Base-by-base conservation (phyloP, 2,797 vertebrate genomes). In the Cygnus olor region DNA sequence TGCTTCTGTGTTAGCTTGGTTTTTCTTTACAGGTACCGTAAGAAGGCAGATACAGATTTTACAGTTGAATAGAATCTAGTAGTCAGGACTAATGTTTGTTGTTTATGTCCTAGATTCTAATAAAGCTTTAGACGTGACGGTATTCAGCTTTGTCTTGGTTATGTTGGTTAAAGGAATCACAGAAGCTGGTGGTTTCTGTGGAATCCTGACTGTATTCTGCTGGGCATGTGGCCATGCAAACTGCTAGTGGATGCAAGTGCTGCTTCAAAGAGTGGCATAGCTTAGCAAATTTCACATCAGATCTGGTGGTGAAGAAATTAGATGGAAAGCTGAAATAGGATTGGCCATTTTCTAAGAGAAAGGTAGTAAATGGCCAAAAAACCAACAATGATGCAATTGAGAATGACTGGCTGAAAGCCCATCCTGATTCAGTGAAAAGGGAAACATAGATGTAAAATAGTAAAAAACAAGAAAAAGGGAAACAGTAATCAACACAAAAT, bases 311-410 rank as follows among this genome's bases (percentile, higher is more conserved):
- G 27, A 71, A 82, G 74, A 80, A 91, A 85, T 68, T 11, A 30
- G 53, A 82, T 87, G 70, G 78, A 77, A 89, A 93, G 64, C 51
- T 85, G 88, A 90, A 95, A 82, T 64, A 70, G 71, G 89, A 93
- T 87, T 68, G 88, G 61, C 86, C 61, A 40, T 56, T 90, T 94
- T 85, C 40, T 68, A 93, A 79, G 32, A 76, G 77, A 88, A 93
- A 86, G 82, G 34, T 86, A 76, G 93, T 85, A 90, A 95, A 85
- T 63, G 51, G 77, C 80, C 80, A 79, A 51, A 90, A 84, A 2
- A 2, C 0, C 73, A 69, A 19, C 54, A 68, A 83, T 91, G 84
- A 47, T 85, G 80, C 86, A 74, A 30, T 80, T 1, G 9, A 69
- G 44, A 56, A 80, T 38, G 47, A 2, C 51, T 86, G 65, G 77